Conservation (phyloP, 2,113 vertebrate genomes). For the Colius striatus region DNA sequence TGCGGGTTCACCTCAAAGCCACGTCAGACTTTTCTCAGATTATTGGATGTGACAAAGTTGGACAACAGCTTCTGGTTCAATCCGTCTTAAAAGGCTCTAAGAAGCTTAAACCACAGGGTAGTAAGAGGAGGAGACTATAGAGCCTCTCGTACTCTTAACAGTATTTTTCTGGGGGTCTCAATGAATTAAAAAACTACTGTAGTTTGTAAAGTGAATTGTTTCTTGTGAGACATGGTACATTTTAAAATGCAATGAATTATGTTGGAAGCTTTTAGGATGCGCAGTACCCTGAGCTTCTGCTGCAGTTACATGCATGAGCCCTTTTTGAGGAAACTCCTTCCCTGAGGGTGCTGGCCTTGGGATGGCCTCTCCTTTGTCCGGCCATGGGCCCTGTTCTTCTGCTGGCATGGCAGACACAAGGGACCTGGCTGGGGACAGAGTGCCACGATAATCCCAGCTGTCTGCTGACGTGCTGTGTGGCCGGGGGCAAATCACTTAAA, state of each 20-base stretch:
- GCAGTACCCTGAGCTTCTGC: background rate
- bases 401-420: accelerated
- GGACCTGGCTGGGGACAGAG: accelerated
- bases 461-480: background rate
- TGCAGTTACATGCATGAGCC: accelerated
- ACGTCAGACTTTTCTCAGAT: conserved; percentile 37
- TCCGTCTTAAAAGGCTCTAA: conserved; percentile 62
- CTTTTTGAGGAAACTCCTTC: background rate
- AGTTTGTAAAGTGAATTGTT: background rate
- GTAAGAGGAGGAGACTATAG: conserved; percentile 37
- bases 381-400: background rate
- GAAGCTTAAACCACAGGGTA: conserved; percentile 55
- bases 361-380: background rate
- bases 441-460: accelerated
- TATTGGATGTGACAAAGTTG: conserved; percentile 70
- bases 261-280: background rate
- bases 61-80: conserved; percentile 60
- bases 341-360: background rate
- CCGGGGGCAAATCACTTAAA: conserved; percentile 12
- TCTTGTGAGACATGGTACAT: accelerated
- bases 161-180: background rate
- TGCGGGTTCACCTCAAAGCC: conserved; percentile 69
- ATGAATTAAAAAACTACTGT: background rate
- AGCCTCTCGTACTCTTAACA: background rate
- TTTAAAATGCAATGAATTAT: background rate